Conservation (phyloP, 1,140 invertebrate species). For the Pseudomyrmex concolor region DNA sequence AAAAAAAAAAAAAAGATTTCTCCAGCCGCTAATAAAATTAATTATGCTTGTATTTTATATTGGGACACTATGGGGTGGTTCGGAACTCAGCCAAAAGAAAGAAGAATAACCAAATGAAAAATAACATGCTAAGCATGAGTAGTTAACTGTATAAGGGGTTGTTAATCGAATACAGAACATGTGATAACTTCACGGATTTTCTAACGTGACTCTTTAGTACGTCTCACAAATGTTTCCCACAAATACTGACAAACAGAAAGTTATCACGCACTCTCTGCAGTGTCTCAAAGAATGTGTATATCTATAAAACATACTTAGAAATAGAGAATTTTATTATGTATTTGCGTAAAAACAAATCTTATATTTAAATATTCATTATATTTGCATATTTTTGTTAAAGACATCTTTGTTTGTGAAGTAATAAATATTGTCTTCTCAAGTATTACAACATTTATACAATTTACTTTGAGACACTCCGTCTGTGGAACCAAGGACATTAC, state of each 20-base stretch:
- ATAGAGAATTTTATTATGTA: too few relatives aligned
- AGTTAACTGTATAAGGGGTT: constrained; percentile 31
- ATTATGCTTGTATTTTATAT: constrained; percentile 17
- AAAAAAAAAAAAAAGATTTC: neutral
- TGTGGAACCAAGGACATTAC: constrained; percentile 53
- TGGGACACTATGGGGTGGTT: constrained; percentile 65
- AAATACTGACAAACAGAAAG: neutral
- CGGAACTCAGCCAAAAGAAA: constrained; percentile 82
- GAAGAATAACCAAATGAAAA: constrained; percentile 72
- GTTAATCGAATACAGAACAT: constrained; percentile 58
- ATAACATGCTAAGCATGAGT: constrained; percentile 66
- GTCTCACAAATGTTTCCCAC: neutral
- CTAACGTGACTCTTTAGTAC: neutral
- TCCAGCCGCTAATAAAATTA: constrained; percentile 9
- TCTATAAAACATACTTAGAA: neutral
- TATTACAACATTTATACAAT: neutral
- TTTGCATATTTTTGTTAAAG: too few relatives aligned
- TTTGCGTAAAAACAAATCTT: too few relatives aligned
- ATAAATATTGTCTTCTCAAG: neutral
- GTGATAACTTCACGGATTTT: neutral
- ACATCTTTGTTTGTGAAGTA: neutral
- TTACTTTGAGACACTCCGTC: neutral
- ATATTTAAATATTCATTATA: too few relatives aligned
- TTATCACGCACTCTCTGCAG: neutral
- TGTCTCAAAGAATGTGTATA: neutral